These are phyloP conservation scores for Cryptophagus acutangulus DNA, from an alignment of 2,888 invertebrate genomes.

Conservation along the genomic window DNA sequence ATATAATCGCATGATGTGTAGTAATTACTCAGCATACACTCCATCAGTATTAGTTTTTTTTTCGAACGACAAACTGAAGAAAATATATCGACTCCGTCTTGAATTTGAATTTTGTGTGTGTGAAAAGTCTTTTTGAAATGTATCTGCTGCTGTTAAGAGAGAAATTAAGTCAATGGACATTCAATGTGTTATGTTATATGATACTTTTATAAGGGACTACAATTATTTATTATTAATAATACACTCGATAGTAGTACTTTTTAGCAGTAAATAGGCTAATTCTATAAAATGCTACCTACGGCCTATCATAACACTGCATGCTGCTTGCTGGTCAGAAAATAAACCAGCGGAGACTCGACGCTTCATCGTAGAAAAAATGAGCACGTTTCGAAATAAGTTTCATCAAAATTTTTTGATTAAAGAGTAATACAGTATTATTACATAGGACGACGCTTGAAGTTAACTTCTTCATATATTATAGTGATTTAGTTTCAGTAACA, in stretches of 20 bases:
- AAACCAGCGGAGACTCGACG: conserved; percentile 32
- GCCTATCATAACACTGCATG: conserved; percentile 41
- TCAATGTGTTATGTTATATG: no score
- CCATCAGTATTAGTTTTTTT: conserved; percentile 1
- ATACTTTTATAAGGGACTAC: no score
- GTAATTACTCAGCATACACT: conserved; percentile 8
- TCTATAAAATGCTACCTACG: conserved; percentile 31
- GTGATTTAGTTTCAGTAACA: no score
- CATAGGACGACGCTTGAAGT: no score
- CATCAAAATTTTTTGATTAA: conserved; percentile 39
- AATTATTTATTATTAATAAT: no score
- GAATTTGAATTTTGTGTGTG: no score
- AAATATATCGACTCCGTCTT: no score
- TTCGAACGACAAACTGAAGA: background rate
- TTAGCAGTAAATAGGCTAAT: conserved; percentile 19
- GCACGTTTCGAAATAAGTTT: conserved; percentile 40
- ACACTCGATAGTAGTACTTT: conserved; percentile 29
- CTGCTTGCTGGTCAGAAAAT: conserved; percentile 25
- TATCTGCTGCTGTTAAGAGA: no score
- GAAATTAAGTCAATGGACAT: no score
- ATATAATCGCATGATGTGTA: conserved; percentile 8
- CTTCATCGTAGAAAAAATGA: conserved; percentile 44
- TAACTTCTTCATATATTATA: no score
- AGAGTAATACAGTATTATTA: conserved; percentile 40
- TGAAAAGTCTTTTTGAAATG: no score